Percentiles rank a stretch among this genome's conserved stretches.
Evolutionary conservation across 2,113 vertebrate species (phyloP).

Genomic region (Speoplatyrhinus poulsoni): DNA sequence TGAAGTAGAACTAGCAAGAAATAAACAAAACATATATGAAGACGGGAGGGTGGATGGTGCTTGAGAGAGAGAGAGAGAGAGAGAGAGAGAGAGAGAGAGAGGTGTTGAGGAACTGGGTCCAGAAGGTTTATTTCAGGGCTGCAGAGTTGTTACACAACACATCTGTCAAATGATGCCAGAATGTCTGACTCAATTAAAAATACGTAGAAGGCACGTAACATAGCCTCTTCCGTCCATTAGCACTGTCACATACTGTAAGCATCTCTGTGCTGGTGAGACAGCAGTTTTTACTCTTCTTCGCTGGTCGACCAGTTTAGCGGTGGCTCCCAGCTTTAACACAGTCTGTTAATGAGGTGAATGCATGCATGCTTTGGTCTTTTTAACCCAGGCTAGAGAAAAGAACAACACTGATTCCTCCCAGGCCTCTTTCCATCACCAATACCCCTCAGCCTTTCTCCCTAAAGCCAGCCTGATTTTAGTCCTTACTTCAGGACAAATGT

Average conservation of each 20-base stretch:
- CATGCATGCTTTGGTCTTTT: constrained; percentile 59
- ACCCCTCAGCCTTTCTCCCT: constrained; percentile 9
- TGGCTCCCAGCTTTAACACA: too few species aligned
- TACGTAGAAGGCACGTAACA: constrained; percentile 7
- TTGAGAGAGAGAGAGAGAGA: not conserved
- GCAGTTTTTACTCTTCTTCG: constrained; percentile 24
- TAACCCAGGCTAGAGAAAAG: constrained; percentile 54
- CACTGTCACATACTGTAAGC: too few species aligned
- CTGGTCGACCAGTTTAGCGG: too few species aligned
- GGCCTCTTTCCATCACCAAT: constrained; percentile 5
- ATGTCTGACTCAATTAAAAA: constrained; percentile 37
- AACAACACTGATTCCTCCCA: constrained; percentile 66
- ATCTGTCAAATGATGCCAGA: constrained; percentile 14
- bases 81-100: not conserved
- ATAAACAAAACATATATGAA: not conserved
- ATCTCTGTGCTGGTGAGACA: constrained; percentile 29
- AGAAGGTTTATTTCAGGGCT: constrained; percentile 13
- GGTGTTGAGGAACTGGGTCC: not conserved
- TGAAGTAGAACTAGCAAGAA: not conserved
- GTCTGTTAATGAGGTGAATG: constrained; percentile 55
- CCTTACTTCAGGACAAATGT: constrained; percentile 16
- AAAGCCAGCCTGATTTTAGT: constrained; percentile 52
- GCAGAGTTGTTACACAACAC: constrained; percentile 9
- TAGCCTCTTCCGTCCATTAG: too few species aligned
- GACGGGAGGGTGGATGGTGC: not conserved